phyloP scores from a whole-genome alignment of 2,113 vertebrate genomes.

The Dicentrarchus labrax region DNA sequence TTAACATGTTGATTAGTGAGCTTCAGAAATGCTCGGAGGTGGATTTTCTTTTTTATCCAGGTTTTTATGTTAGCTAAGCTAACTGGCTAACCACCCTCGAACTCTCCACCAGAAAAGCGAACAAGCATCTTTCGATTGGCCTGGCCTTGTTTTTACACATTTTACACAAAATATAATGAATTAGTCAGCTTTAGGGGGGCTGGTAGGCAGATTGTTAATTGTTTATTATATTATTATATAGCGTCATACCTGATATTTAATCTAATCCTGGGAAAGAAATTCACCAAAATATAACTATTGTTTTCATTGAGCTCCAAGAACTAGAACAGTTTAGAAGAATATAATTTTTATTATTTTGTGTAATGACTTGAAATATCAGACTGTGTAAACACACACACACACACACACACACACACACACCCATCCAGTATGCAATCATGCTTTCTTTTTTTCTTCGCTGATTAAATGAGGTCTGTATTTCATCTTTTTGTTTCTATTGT shows the following conservation, averaged over 20 bases:
- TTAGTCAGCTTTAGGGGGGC: not conserved
- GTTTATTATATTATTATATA: no score
- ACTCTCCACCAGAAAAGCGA: no score
- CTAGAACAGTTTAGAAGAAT: not conserved
- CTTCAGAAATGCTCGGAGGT: not conserved
- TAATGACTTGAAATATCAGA: conserved; percentile 6
- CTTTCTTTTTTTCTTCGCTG: conserved; percentile 11
- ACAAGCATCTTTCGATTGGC: no score
- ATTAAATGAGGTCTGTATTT: conserved; percentile 29
- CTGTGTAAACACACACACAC: conserved; percentile 16
- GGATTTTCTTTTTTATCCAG: no score
- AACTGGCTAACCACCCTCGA: no score
- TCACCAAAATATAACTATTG: no score
- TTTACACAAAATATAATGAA: not conserved
- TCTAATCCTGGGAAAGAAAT: not conserved
- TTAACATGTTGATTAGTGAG: not conserved
- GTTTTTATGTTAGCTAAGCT: no score
- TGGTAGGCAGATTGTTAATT: not conserved
- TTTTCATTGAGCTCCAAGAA: conserved; percentile 6
- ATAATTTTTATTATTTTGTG: no score
- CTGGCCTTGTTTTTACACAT: not conserved
- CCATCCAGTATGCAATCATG: conserved; percentile 14
- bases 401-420: conserved; percentile 9
- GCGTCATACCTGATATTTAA: not conserved
- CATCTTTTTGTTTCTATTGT: conserved; percentile 10